Base-by-base conservation (phyloP, 1,140 invertebrate species). In the Apolygus lucorum region DNA sequence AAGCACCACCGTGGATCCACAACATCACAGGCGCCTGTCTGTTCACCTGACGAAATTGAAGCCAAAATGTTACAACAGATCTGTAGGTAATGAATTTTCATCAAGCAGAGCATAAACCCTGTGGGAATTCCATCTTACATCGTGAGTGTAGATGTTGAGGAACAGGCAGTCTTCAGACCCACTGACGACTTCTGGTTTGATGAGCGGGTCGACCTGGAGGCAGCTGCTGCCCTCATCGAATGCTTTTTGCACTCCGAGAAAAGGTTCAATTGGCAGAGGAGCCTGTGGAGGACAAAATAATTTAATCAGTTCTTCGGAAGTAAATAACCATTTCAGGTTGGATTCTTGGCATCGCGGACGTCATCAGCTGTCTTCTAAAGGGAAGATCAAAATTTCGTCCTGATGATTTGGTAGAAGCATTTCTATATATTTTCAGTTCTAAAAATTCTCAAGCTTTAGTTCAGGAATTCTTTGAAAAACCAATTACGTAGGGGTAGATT, bases 1-100 rank as follows among this genome's bases (percentile, higher is more conserved):
- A 89, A 1, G 76, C 82, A 67, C 87, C 87, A n/a, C 84, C 84
- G 72, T 88, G 85, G n/a, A 89, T 80, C 74, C 79, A 88, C 0
- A 89, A 81, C 81, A 89, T 83, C 0, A 87, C 85, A 1, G 86
- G 80, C 70, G 84, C 80, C 67, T 80, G 79, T 4, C 54, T 28
- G 27, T 66, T 70, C 11, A 49, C 24, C 66, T 59, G 54, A 4
- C 8, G 22, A 21, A 21, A 21, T 21, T 4, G 21, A 22, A 63
- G 25, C 25, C 59, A 21, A 13, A 26, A 26, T 22, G 11, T 21
- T 21, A 22, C n/a, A 63, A 63, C 59, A 26, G 22, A 8, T 21
- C 25, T 26, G 4, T 13, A 8, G 59, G 4, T 21, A 63, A 63
- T 21, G 22, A 21, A 21, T 63, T 26, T 11, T 63, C 59, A 11